Evolutionary conservation across 1,140 invertebrate genomes (phyloP).

Genomic region (Ctenoplectra terminalis): DNA sequence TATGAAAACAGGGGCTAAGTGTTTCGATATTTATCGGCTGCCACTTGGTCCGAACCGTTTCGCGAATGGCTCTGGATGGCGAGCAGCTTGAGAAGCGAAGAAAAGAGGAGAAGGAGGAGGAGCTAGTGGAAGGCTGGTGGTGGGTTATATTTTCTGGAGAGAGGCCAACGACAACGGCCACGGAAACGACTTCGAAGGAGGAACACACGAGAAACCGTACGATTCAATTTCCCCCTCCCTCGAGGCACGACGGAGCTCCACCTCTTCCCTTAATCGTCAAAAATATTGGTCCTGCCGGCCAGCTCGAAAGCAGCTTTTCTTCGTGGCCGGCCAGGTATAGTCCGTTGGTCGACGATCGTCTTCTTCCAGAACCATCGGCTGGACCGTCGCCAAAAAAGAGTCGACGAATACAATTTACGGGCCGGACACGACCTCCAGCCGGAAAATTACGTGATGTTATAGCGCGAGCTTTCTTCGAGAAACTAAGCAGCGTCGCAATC

Average conservation of each 20-base stretch:
- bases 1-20: slow-evolving; percentile 78
- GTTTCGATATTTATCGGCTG: slow-evolving; percentile 81
- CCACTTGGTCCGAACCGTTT: slow-evolving; percentile 66
- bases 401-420: slow-evolving; percentile 72
- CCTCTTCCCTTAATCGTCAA: slow-evolving; percentile 73
- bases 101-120: slow-evolving; percentile 29
- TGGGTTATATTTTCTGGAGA: slow-evolving; percentile 77
- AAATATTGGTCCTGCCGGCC: slow-evolving; percentile 71
- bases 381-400: slow-evolving; percentile 71
- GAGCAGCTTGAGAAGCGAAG: slow-evolving; percentile 3
- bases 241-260: not conserved
- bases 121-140: slow-evolving; percentile 22
- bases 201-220: slow-evolving; percentile 35
- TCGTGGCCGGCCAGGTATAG: not conserved
- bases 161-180: slow-evolving; percentile 74
- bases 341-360: slow-evolving; percentile 22
- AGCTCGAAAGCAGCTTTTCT: slow-evolving; percentile 38
- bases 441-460: slow-evolving; percentile 76
- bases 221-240: slow-evolving; percentile 74
- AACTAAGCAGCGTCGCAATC: slow-evolving; percentile 11
- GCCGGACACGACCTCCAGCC: slow-evolving; percentile 47
- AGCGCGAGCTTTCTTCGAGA: slow-evolving; percentile 26
- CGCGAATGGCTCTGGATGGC: slow-evolving; percentile 53
- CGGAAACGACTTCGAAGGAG: slow-evolving; percentile 57
- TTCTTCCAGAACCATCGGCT: slow-evolving; percentile 41